Conservation (phyloP, 2,113 vertebrate species). For the Turnix velox region DNA sequence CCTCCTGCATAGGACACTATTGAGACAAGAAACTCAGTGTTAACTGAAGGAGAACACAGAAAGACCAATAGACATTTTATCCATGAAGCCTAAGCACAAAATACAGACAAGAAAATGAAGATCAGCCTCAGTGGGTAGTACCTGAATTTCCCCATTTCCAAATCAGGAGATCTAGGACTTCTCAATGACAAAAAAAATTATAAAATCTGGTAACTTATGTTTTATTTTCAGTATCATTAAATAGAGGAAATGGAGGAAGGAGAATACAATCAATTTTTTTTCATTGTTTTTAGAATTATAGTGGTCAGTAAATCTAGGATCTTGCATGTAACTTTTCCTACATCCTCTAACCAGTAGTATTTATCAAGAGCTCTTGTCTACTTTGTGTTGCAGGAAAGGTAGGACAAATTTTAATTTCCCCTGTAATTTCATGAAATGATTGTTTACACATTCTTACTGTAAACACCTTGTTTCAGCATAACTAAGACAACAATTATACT, state of each 20-base stretch:
- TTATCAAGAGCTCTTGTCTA: background rate
- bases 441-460: rapidly evolving
- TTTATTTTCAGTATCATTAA: background rate
- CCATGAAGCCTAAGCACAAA: background rate
- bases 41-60: background rate
- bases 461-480: too few species aligned
- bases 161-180: background rate
- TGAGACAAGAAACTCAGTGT: background rate
- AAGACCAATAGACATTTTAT: background rate
- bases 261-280: background rate
- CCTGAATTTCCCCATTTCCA: background rate
- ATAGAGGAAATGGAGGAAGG: rapidly evolving
- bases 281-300: background rate
- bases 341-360: background rate
- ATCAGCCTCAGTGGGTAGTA: background rate
- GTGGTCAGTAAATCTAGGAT: background rate
- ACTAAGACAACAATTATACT: background rate
- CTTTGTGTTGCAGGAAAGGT: background rate
- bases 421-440: background rate
- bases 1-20: background rate
- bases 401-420: background rate
- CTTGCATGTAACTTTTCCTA: background rate
- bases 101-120: background rate
- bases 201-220: background rate
- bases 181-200: background rate